Conservation (phyloP, 2,797 vertebrate species). For the Gadopsis marmoratus region DNA sequence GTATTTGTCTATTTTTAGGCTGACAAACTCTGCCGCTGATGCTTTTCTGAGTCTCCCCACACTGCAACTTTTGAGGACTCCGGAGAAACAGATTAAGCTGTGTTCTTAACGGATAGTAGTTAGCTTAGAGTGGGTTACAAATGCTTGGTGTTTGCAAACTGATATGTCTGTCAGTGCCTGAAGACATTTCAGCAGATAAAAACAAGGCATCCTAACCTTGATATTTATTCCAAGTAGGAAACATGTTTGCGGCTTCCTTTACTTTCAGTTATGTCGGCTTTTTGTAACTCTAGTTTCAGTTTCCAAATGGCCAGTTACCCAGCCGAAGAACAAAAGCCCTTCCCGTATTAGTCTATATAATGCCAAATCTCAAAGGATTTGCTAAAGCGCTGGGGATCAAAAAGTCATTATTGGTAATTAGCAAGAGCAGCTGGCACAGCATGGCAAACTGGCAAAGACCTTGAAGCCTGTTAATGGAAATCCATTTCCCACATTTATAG, state of each 20-base stretch:
- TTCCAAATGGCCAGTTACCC: slow-evolving; percentile 4
- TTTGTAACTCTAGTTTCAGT: slow-evolving; percentile 7
- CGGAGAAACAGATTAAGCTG: slow-evolving; percentile 47
- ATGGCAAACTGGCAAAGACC: slow-evolving; percentile 24
- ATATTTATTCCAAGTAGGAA: neutral
- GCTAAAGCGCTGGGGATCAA: slow-evolving; percentile 57
- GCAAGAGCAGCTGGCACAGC: slow-evolving; percentile 51
- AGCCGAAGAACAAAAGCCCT: slow-evolving; percentile 32
- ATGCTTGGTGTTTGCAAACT: slow-evolving; percentile 31
- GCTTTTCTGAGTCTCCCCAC: slow-evolving; percentile 55
- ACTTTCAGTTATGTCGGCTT: neutral
- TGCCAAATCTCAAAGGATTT: slow-evolving; percentile 63
- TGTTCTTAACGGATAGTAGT: slow-evolving; percentile 53
- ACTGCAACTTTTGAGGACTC: slow-evolving; percentile 61
- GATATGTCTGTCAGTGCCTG: slow-evolving; percentile 19
- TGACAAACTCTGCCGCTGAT: slow-evolving; percentile 41
- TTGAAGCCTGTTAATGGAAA: slow-evolving; percentile 26
- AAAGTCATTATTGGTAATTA: slow-evolving; percentile 66
- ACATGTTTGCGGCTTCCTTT: neutral
- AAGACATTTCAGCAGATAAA: neutral
- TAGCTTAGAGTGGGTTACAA: slow-evolving; percentile 21
- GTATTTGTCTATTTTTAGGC: slow-evolving; percentile 73
- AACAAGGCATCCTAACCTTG: neutral
- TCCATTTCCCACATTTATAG: slow-evolving; percentile 25
- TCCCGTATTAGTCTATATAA: slow-evolving; percentile 44